Evolutionary conservation across 2,113 vertebrate genomes (phyloP).

Genomic region (Ciconia stormi): DNA sequence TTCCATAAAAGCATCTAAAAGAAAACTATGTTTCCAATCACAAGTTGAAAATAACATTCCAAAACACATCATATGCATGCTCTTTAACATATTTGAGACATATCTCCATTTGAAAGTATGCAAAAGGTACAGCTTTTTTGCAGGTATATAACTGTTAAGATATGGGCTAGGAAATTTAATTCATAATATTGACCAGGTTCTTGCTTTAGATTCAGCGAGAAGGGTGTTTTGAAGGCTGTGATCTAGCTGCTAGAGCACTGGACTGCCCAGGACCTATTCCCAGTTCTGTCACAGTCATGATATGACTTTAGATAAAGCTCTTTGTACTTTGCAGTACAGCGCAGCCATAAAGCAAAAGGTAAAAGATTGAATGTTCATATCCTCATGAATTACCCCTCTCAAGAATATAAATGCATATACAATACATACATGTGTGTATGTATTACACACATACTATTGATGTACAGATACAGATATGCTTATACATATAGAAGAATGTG

Average conservation of each 20-base stretch:
- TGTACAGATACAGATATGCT: background rate
- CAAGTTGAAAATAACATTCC: background rate
- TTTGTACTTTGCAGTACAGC: background rate
- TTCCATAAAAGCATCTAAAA: background rate
- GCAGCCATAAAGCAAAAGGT: background rate
- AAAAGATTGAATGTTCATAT: background rate
- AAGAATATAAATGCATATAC: background rate
- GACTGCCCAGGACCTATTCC: background rate
- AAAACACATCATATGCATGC: background rate
- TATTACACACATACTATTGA: background rate
- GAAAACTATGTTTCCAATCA: background rate
- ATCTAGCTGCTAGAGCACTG: background rate
- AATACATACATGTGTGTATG: rapidly evolving
- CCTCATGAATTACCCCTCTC: background rate
- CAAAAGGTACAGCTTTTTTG: background rate
- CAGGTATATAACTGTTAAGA: background rate
- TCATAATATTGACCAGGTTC: background rate
- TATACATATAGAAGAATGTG: background rate
- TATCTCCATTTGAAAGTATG: background rate
- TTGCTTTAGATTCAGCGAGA: background rate
- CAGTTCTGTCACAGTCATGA: background rate
- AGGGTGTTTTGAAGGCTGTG: background rate
- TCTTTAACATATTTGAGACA: background rate
- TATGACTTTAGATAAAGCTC: background rate
- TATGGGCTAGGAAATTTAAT: background rate